Evolutionary conservation across 2,797 vertebrate genomes (phyloP).

Genomic region (Pseudochirops corinnae): DNA sequence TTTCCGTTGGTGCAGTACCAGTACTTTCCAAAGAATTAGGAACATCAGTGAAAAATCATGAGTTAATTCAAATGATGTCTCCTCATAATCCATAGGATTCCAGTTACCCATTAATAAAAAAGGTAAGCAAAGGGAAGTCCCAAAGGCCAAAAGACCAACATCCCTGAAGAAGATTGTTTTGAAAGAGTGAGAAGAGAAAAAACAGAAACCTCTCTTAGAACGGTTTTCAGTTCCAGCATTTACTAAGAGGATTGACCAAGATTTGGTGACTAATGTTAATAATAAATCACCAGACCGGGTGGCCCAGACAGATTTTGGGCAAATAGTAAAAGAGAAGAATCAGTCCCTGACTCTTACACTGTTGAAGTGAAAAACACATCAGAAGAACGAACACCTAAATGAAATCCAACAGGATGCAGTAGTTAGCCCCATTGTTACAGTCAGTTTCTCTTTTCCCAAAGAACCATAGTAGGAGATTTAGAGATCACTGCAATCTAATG

Average conservation of each 20-base stretch:
- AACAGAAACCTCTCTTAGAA: conserved; percentile 91
- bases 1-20: conserved; percentile 92
- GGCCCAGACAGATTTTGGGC: conserved; percentile 49
- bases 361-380: conserved; percentile 7
- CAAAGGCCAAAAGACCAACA: conserved; percentile 97
- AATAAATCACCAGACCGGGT: neutral
- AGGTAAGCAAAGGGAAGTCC: conserved; percentile 98
- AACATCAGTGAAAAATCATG: conserved; percentile 84
- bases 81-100: conserved; percentile 98
- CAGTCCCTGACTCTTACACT: neutral
- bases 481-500: conserved; percentile 98
- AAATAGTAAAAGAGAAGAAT: conserved; percentile 37
- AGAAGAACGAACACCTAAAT: conserved; percentile 64
- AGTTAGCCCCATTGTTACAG: neutral
- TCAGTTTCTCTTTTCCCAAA: conserved; percentile 83
- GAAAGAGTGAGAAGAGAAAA: conserved; percentile 96
- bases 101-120: conserved; percentile 96
- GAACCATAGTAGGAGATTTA: conserved; percentile 97
- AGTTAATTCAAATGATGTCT: conserved; percentile 87
- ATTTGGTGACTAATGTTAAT: conserved; percentile 73
- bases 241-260: conserved; percentile 68
- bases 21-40: conserved; percentile 91
- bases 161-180: conserved; percentile 98
- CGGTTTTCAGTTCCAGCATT: conserved; percentile 82
- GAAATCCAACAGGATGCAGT: conserved; percentile 63